These are phyloP conservation scores for Monomorium pharaonis DNA, from an alignment of 1,140 invertebrate genomes.

Conservation along the genomic window DNA sequence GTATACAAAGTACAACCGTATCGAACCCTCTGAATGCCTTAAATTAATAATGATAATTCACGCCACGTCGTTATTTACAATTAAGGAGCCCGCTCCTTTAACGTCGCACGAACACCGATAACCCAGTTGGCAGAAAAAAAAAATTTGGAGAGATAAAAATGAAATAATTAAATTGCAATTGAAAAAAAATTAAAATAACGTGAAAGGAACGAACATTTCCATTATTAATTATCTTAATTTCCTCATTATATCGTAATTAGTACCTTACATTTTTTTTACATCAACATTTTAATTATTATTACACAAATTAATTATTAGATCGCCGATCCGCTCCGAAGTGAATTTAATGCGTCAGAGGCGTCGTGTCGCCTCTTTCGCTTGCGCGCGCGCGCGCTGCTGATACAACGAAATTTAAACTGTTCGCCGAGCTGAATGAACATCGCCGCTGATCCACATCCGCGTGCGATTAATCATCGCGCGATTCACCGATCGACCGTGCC, in stretches of 20 bases:
- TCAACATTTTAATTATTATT: not conserved
- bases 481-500: conserved; percentile 20
- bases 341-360: not conserved
- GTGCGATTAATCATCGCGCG: not conserved
- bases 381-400: not conserved
- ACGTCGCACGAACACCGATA: not conserved
- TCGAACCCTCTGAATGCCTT: not conserved
- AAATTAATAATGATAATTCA: not conserved
- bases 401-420: not conserved
- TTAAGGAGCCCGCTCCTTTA: not conserved
- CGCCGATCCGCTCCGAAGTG: not conserved
- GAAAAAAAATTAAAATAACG: not conserved
- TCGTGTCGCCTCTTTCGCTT: not conserved
- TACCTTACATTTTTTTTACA: not conserved
- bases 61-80: not conserved
- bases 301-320: not conserved
- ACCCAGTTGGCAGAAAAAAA: not conserved
- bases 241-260: not conserved
- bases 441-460: not conserved
- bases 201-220: not conserved
- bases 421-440: not conserved
- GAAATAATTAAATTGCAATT: not conserved
- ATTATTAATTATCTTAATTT: not conserved
- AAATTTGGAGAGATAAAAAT: not conserved
- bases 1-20: not conserved